Evolutionary conservation across 2,888 invertebrate genomes (phyloP).

Genomic region (Euplagia quadripunctaria): DNA sequence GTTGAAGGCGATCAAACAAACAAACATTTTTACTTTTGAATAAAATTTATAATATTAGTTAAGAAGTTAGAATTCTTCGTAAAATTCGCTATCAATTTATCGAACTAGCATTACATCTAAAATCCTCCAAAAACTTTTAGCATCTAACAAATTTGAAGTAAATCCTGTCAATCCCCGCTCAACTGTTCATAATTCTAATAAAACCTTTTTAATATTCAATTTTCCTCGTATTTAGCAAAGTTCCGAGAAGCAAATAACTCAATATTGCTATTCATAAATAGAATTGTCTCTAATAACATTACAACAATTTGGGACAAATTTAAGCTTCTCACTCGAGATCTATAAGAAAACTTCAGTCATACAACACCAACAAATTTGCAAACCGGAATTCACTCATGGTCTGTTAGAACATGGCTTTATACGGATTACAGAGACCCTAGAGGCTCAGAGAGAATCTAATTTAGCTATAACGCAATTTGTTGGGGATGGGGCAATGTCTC

Average conservation of each 20-base stretch:
- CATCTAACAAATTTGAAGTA: slow-evolving; percentile 7
- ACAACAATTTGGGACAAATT: neutral
- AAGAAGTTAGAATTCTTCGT: no score
- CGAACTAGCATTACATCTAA: neutral
- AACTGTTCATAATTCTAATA: slow-evolving; percentile 22
- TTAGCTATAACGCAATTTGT: slow-evolving; percentile 75
- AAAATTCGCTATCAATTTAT: neutral
- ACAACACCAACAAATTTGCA: slow-evolving; percentile 50
- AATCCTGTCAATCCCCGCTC: slow-evolving; percentile 10
- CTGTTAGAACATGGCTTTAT: slow-evolving; percentile 57
- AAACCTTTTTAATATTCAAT: slow-evolving; percentile 23
- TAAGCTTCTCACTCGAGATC: neutral
- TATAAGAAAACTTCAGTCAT: slow-evolving; percentile 20
- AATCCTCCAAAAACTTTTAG: slow-evolving; percentile 3
- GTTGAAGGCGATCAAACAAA: no score
- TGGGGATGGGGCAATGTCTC: slow-evolving; percentile 51
- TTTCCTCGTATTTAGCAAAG: slow-evolving; percentile 9
- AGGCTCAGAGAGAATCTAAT: slow-evolving; percentile 70
- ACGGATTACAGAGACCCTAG: slow-evolving; percentile 58
- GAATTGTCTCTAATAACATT: neutral
- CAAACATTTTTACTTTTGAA: no score
- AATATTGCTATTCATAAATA: slow-evolving; percentile 3
- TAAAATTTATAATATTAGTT: no score
- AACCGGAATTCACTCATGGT: slow-evolving; percentile 55
- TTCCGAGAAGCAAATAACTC: slow-evolving; percentile 16